Conservation (phyloP, 2,888 invertebrate genomes). For the Dendrolimus houi region DNA sequence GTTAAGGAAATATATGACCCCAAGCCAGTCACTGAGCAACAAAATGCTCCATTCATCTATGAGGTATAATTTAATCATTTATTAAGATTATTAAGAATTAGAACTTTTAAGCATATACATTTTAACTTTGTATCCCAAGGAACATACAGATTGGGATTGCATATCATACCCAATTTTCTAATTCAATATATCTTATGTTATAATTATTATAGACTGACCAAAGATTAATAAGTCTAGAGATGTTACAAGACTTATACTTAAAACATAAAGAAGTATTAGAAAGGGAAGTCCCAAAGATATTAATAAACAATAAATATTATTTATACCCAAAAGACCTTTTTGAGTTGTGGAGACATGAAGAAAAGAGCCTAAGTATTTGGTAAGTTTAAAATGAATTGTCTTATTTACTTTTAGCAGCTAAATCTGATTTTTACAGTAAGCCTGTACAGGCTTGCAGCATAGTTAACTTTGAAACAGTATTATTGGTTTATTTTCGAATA, state of each 20-base stretch:
- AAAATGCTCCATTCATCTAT: conserved; percentile 72
- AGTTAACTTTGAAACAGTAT: no score
- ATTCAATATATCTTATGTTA: background rate
- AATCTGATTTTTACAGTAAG: no score
- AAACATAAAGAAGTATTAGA: conserved; percentile 77
- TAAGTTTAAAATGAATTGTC: conserved; percentile 17
- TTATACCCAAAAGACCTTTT: conserved; percentile 54
- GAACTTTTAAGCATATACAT: no score
- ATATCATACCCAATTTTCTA: no score
- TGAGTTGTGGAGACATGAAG: conserved; percentile 22
- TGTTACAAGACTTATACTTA: conserved; percentile 75
- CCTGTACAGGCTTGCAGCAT: no score
- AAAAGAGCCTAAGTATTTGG: conserved; percentile 48
- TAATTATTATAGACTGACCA: conserved; percentile 71
- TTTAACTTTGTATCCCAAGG: no score
- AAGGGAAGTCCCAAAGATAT: conserved; percentile 78
- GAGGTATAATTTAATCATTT: conserved; percentile 42
- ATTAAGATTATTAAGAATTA: no score
- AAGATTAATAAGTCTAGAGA: conserved; percentile 66
- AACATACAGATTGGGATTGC: no score
- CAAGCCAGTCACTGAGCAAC: conserved; percentile 40
- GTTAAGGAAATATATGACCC: conserved; percentile 80
- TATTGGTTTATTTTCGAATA: no score
- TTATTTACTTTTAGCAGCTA: no score
- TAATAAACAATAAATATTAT: conserved; percentile 47